These are phyloP conservation scores for Alcedo atthis DNA, from an alignment of 2,797 vertebrate species.

Conservation along the genomic window DNA sequence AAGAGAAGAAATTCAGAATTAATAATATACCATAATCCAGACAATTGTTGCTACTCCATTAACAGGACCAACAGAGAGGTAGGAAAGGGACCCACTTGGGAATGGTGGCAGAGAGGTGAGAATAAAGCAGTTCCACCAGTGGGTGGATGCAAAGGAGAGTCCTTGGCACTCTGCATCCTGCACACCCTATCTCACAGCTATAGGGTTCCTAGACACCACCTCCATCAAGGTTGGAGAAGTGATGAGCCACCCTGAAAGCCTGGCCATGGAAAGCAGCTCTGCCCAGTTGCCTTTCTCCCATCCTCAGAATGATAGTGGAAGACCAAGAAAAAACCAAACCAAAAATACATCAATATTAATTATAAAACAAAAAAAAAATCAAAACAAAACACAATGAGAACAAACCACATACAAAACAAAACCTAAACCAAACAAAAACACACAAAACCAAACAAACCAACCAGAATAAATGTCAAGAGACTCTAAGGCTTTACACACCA, in stretches of 20 bases:
- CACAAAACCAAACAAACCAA: too few relatives aligned
- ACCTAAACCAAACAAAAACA: too few relatives aligned
- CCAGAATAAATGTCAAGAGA: not conserved
- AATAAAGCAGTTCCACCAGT: not conserved
- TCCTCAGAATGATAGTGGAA: not conserved
- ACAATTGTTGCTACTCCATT: not conserved
- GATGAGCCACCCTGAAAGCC: not conserved
- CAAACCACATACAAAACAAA: too few relatives aligned
- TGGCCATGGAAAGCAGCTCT: fast-evolving
- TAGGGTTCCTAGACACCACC: not conserved
- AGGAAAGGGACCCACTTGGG: not conserved
- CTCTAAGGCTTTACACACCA: not conserved
- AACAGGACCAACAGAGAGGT: not conserved
- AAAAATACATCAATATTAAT: too few relatives aligned
- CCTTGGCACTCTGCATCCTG: not conserved
- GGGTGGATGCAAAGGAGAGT: not conserved
- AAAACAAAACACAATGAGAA: not conserved
- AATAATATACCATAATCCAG: not conserved
- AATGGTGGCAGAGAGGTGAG: not conserved
- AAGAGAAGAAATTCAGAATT: not conserved
- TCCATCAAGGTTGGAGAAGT: not conserved
- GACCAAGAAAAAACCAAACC: not conserved
- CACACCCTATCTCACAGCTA: not conserved
- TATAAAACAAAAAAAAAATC: not conserved
- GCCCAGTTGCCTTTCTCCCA: not conserved